phyloP scores from a whole-genome alignment of 2,113 vertebrate genomes.

The Malaclemys terrapin region DNA sequence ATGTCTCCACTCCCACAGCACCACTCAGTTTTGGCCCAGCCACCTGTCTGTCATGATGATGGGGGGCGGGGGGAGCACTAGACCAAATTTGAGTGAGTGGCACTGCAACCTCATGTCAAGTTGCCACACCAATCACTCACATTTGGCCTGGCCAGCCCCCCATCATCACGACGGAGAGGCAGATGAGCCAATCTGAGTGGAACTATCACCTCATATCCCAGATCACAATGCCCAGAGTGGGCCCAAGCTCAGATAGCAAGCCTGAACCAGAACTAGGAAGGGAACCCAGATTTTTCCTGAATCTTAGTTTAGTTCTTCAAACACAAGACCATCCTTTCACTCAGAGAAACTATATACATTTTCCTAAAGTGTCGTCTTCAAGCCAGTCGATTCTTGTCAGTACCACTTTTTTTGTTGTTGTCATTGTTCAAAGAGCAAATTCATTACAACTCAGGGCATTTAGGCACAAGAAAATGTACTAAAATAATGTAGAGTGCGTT shows the following conservation, averaged over 20 bases:
- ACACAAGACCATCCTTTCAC: not conserved
- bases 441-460: not conserved
- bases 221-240: not conserved
- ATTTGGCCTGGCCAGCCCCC: not conserved
- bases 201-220: not conserved
- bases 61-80: not conserved
- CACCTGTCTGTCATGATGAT: not conserved
- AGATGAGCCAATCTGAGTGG: not conserved
- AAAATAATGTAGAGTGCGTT: rapidly evolving
- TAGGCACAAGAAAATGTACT: not conserved
- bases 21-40: not conserved
- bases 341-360: not conserved
- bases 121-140: not conserved
- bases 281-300: not conserved
- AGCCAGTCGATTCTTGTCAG: not conserved
- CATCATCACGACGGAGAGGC: not conserved
- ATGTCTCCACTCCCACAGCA: not conserved
- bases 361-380: not conserved
- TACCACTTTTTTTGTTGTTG: not conserved
- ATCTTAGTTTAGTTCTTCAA: not conserved
- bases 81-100: not conserved
- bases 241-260: not conserved
- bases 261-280: not conserved
- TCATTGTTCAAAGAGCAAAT: not conserved
- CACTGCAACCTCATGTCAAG: not conserved